Conservation (phyloP, 2,888 invertebrate genomes). For the Lasioglossum morio region DNA sequence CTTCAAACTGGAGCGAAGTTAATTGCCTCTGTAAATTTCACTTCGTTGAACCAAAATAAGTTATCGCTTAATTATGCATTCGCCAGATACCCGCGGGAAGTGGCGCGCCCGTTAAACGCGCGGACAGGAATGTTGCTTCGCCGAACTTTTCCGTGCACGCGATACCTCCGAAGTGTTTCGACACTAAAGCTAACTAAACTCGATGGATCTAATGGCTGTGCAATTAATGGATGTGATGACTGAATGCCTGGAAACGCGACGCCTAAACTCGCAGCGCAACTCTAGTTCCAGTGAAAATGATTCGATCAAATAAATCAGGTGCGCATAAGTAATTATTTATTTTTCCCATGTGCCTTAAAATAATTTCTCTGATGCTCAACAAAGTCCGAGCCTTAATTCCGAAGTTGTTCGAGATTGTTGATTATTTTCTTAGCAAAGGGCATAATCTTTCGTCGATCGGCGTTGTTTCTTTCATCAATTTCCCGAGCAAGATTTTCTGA, state of each 20-base stretch:
- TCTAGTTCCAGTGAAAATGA: neutral
- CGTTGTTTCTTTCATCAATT: neutral
- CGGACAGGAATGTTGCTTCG: neutral
- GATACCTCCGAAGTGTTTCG: neutral
- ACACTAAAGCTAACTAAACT: neutral
- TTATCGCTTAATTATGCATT: slow-evolving; percentile 24
- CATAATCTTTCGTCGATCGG: neutral
- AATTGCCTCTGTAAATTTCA: slow-evolving; percentile 22
- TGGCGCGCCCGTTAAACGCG: neutral
- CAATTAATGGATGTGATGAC: neutral
- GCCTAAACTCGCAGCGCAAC: neutral
- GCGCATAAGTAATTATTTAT: neutral
- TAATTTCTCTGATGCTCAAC: neutral
- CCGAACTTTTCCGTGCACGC: neutral
- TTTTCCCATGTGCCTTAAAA: neutral
- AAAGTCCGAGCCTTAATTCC: neutral
- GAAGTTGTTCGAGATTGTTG: neutral
- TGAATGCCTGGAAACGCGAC: neutral
- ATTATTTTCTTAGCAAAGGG: neutral
- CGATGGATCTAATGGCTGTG: neutral
- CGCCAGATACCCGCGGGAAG: neutral
- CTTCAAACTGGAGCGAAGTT: slow-evolving; percentile 23
- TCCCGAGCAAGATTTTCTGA: neutral
- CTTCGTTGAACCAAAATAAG: slow-evolving; percentile 13
- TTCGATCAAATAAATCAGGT: neutral